phyloP scores from a whole-genome alignment of 2,797 vertebrate species.

The Bryconaethiops microstoma region DNA sequence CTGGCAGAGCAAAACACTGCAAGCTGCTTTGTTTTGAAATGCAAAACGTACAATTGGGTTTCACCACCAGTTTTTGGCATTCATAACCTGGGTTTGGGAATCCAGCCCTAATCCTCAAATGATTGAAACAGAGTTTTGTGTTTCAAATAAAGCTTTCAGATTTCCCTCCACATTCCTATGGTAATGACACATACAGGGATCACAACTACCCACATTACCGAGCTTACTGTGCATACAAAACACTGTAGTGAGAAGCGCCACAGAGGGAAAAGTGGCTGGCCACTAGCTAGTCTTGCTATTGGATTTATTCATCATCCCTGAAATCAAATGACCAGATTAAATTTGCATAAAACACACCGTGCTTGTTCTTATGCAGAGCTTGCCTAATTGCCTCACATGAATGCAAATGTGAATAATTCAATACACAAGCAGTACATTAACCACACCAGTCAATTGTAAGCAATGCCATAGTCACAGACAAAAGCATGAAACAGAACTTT shows the following conservation, averaged over 20 bases:
- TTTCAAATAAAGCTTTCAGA: constrained; percentile 27
- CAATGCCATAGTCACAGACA: not conserved
- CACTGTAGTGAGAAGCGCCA: not conserved
- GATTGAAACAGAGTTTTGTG: constrained; percentile 48
- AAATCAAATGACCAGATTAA: constrained; percentile 63
- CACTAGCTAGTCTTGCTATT: constrained; percentile 20
- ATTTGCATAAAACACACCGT: constrained; percentile 51
- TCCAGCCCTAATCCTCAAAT: constrained; percentile 54
- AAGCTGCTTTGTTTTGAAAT: constrained; percentile 43
- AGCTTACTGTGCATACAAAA: constrained; percentile 15
- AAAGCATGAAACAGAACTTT: not conserved
- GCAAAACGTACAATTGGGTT: constrained; percentile 40
- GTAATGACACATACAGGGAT: constrained; percentile 43
- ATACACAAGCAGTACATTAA: not conserved
- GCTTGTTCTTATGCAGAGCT: constrained; percentile 30
- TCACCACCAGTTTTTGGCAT: constrained; percentile 43
- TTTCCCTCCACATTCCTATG: constrained; percentile 21
- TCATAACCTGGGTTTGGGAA: constrained; percentile 36
- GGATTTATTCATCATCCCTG: constrained; percentile 58
- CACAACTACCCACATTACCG: constrained; percentile 27
- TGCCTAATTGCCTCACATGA: constrained; percentile 41
- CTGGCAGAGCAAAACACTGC: constrained; percentile 43
- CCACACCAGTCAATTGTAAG: not conserved
- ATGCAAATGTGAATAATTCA: constrained; percentile 45
- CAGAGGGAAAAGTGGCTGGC: constrained; percentile 29